A percentile compares a stretch with the other conserved stretches of the same genome.
Conservation (phyloP, 2,113 vertebrate genomes). For the Apteryx owenii region DNA sequence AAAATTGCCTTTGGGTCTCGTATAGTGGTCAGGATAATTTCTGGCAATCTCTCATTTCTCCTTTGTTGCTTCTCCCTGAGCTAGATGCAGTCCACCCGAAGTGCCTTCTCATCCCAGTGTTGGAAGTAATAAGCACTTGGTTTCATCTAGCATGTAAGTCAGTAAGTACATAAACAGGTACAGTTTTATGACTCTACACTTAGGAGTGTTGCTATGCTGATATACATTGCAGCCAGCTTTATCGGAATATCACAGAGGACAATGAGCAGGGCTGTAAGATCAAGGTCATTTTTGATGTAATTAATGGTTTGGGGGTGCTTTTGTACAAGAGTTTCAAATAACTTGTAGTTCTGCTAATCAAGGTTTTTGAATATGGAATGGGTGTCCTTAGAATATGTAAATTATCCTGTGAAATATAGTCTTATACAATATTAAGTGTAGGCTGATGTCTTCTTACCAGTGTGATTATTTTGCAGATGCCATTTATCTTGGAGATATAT, state of each 20-base stretch:
- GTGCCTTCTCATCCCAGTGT: not conserved
- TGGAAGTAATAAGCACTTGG: not conserved
- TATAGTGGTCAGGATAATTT: not conserved
- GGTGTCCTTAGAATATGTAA: constrained; percentile 6
- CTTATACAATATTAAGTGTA: not conserved
- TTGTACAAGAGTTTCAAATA: not conserved
- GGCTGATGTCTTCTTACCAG: not conserved
- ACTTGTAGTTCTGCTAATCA: not conserved
- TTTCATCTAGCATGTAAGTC: not conserved
- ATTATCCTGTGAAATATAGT: not conserved
- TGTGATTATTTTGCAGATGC: not conserved
- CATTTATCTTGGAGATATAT: not conserved
- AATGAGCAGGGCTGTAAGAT: not conserved
- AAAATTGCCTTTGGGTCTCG: not conserved
- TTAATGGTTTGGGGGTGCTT: constrained; percentile 23
- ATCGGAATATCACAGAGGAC: not conserved
- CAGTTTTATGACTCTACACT: not conserved
- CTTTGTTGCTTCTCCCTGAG: not conserved
- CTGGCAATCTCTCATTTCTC: not conserved
- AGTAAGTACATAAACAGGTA: constrained; percentile 8
- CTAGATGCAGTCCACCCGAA: not conserved
- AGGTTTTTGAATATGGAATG: not conserved
- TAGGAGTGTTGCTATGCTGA: not conserved
- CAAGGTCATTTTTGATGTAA: constrained; percentile 23
- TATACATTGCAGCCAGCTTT: not conserved